These are phyloP conservation scores for Penaeus japonicus DNA, from an alignment of 1,140 invertebrate genomes.

Conservation along the genomic window DNA sequence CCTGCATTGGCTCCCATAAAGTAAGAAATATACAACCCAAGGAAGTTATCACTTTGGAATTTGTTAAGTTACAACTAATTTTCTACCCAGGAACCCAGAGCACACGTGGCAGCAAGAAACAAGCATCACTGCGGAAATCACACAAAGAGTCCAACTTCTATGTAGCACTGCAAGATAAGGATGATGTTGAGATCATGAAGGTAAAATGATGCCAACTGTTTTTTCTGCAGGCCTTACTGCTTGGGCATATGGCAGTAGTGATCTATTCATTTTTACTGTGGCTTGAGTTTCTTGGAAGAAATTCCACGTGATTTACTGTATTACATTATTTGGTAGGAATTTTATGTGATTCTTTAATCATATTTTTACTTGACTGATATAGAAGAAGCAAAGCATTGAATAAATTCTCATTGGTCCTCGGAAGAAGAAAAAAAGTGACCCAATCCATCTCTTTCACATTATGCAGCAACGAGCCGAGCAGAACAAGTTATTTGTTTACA, in stretches of 20 bases:
- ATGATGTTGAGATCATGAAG: slow-evolving; percentile 99
- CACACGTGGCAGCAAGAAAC: slow-evolving; percentile 45
- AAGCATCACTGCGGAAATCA: slow-evolving; percentile 44
- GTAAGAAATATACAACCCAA: no score
- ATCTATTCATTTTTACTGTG: not conserved
- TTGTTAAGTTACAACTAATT: not conserved
- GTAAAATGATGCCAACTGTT: slow-evolving; percentile 61
- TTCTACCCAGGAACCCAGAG: not conserved
- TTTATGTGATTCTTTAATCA: not conserved
- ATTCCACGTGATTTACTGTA: not conserved
- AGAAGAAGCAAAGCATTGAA: no score
- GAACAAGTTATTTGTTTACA: slow-evolving; percentile 87
- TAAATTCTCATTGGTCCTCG: no score
- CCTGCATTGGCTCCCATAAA: no score
- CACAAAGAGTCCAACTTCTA: slow-evolving; percentile 82
- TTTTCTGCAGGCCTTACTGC: not conserved
- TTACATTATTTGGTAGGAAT: not conserved
- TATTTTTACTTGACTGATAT: not conserved
- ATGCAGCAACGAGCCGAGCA: slow-evolving; percentile 86
- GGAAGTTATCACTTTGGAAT: not conserved
- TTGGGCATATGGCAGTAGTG: not conserved
- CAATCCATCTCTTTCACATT: not conserved
- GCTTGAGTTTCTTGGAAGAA: no score
- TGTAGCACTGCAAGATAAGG: slow-evolving; percentile 78
- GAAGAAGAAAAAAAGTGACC: not conserved